A percentile compares a stretch with the other conserved stretches of the same genome.
Conservation (phyloP, 1,140 invertebrate species). For the Lordiphosa collinella region DNA sequence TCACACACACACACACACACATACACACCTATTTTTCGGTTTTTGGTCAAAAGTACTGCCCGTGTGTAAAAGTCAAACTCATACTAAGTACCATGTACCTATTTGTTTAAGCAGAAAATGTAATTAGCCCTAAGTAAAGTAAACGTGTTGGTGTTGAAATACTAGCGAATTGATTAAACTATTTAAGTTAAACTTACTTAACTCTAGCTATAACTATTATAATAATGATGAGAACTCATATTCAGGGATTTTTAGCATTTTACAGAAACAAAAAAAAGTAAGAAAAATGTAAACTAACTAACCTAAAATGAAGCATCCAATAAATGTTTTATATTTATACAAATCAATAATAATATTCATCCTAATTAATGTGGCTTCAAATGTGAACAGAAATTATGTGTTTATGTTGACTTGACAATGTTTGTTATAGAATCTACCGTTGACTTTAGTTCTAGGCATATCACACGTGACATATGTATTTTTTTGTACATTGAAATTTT, state of each 20-base stretch:
- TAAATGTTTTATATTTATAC: conserved; percentile 64
- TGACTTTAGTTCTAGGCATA: conserved; percentile 72
- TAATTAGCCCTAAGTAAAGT: conserved; percentile 43
- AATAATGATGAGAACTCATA: conserved; percentile 75
- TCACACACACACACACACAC: conserved; percentile 30
- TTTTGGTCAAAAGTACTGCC: conserved; percentile 65
- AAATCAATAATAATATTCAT: conserved; percentile 38
- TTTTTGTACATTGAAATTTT: conserved; percentile 60
- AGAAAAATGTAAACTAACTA: conserved; percentile 24
- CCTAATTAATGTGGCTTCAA: conserved; percentile 36
- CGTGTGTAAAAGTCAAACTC: conserved; percentile 48
- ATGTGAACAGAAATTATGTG: conserved; percentile 30
- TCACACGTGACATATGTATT: conserved; percentile 40
- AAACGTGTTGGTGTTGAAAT: conserved; percentile 53
- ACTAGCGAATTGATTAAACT: conserved; percentile 46
- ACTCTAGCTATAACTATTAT: conserved; percentile 41
- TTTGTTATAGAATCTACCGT: conserved; percentile 46
- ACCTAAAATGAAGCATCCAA: conserved; percentile 37
- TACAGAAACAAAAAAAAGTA: conserved; percentile 51
- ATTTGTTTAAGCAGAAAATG: conserved; percentile 21
- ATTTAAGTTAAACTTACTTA: conserved; percentile 43
- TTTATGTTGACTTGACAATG: conserved; percentile 44
- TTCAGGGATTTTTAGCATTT: conserved; percentile 80
- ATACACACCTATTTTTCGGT: conserved; percentile 43
- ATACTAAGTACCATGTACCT: conserved; percentile 15